Conservation (phyloP, 2,113 vertebrate genomes). For the Austrofundulus limnaeus region DNA sequence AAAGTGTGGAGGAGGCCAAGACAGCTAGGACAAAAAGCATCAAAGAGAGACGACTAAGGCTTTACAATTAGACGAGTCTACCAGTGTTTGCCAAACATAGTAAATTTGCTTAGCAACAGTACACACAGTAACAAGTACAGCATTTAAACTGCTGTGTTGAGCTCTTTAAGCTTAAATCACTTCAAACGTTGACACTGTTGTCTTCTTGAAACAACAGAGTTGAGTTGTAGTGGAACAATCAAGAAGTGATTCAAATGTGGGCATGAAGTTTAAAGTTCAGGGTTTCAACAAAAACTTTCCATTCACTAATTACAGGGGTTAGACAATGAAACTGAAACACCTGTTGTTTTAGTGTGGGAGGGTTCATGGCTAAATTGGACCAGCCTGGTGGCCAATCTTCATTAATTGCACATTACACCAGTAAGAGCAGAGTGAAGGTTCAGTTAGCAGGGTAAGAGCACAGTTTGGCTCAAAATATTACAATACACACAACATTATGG, state of each 20-base stretch:
- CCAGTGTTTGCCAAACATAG: constrained; percentile 57
- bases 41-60: constrained; percentile 52
- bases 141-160: constrained; percentile 32
- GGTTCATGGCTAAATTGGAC: too few species aligned
- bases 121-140: constrained; percentile 29
- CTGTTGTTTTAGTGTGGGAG: too few species aligned
- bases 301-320: not conserved
- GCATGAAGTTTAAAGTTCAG: not conserved
- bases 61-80: constrained; percentile 61
- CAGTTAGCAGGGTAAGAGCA: too few species aligned
- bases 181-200: too few species aligned
- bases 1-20: constrained; percentile 49
- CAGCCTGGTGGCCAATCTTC: too few species aligned
- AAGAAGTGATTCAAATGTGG: not conserved
- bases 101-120: constrained; percentile 71
- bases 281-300: not conserved
- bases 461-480: too few species aligned
- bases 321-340: too few species aligned
- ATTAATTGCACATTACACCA: too few species aligned
- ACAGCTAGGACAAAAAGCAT: constrained; percentile 61
- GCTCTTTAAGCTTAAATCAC: not conserved
- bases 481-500: too few species aligned
- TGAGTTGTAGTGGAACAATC: not conserved
- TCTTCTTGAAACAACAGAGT: too few species aligned
- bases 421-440: too few species aligned